A percentile compares a stretch with the other conserved stretches of the same genome.
These are phyloP conservation scores for Scaptomyza caliginosa DNA, from an alignment of 2,888 invertebrate genomes.

Conservation along the genomic window DNA sequence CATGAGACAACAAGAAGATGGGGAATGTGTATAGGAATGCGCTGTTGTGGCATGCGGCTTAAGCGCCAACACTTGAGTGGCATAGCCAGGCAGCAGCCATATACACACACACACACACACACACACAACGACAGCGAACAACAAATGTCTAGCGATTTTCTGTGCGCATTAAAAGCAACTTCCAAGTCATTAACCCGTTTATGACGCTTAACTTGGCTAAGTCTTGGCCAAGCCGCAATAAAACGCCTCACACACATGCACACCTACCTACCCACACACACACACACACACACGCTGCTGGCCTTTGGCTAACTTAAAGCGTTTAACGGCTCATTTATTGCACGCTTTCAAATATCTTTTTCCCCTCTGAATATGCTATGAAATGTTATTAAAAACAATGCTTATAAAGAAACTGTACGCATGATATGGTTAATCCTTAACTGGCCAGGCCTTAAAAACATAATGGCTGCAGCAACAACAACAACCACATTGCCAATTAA, in stretches of 20 bases:
- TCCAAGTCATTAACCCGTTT: conserved; percentile 81
- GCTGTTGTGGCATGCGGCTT: conserved; percentile 20
- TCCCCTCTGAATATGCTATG: conserved; percentile 42
- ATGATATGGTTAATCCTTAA: conserved; percentile 68
- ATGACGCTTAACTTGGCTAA: conserved; percentile 75
- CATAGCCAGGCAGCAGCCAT: conserved; percentile 15
- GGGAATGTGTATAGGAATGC: conserved; percentile 11
- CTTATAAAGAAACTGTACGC: conserved; percentile 22
- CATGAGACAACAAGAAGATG: conserved; percentile 29
- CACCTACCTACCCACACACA: conserved; percentile 4
- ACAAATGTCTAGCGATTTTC: conserved; percentile 45
- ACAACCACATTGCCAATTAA: conserved; percentile 42
- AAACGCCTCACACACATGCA: conserved; percentile 53
- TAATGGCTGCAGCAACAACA: not conserved
- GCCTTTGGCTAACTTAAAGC: conserved; percentile 61
- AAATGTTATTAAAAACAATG: conserved; percentile 70
- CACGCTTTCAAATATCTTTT: conserved; percentile 32
- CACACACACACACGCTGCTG: conserved; percentile 8
- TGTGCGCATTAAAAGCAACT: conserved; percentile 71
- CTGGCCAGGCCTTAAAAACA: conserved; percentile 38
- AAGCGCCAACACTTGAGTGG: conserved; percentile 54
- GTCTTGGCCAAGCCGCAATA: conserved; percentile 63
- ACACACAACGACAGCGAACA: conserved; percentile 19
- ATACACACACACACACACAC: not conserved
- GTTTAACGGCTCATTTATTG: conserved; percentile 79